Percentiles rank a stretch among this genome's conserved stretches.
phyloP scores from a whole-genome alignment of 2,888 invertebrate species.

The Glyphotaelius pellucidus region DNA sequence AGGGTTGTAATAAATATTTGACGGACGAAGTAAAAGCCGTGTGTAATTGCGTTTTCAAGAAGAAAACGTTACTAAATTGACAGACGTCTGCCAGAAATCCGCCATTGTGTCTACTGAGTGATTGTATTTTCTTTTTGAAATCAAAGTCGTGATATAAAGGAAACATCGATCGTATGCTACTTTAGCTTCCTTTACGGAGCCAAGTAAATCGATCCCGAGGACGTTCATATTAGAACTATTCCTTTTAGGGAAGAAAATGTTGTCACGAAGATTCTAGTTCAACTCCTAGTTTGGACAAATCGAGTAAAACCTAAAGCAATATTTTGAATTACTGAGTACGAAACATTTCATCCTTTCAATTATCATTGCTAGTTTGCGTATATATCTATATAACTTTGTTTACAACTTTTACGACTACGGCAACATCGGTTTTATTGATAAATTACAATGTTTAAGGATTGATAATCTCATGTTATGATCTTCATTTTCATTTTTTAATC shows the following conservation, averaged over 20 bases:
- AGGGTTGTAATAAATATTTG: background rate
- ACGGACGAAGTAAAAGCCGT: background rate
- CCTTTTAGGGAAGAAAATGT: background rate
- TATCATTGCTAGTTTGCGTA: too few species aligned
- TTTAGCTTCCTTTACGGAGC: background rate
- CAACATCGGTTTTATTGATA: too few species aligned
- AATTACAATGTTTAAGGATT: too few species aligned
- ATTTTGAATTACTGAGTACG: too few species aligned
- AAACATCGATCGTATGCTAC: background rate
- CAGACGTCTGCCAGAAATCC: background rate
- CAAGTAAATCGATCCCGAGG: background rate
- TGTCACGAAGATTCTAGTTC: background rate
- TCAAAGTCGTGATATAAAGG: conserved; percentile 2
- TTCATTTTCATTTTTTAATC: too few species aligned
- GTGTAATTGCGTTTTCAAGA: conserved; percentile 11
- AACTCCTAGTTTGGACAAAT: background rate
- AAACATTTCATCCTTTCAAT: too few species aligned
- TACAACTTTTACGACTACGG: too few species aligned
- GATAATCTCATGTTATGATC: too few species aligned
- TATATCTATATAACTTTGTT: too few species aligned
- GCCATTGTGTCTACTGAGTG: background rate
- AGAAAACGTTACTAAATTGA: background rate
- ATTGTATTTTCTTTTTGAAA: conserved; percentile 5
- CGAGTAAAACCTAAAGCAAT: background rate
- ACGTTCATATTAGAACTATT: background rate